Base-by-base conservation (phyloP, 2,797 vertebrate species). In the Coilia nasus region DNA sequence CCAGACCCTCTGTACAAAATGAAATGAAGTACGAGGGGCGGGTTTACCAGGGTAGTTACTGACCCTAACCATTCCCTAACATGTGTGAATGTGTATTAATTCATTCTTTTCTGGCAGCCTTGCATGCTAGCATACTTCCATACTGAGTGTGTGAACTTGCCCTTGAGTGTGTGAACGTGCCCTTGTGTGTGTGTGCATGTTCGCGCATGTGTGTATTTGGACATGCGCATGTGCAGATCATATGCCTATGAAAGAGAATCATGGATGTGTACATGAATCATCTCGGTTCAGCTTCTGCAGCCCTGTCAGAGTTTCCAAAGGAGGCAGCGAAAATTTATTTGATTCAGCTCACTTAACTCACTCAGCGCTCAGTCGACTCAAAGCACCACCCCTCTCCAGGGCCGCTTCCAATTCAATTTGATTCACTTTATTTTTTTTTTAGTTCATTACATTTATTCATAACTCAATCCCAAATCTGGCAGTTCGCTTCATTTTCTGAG, bases 391-490 rank as follows among this genome's bases (percentile, higher is more conserved):
- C 64, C 25, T 71, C 28, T 31, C 64, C 25, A 35, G 64, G 64
- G 11, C 64, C 14, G 71, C 31, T 31, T 41, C 9, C 31, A 44
- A 78, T 78, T 78, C 71, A 78, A 78, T 78, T 78, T 41, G 15
- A 41, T 21, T 78, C 71, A 78, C 15, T 41, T 78, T 78, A 78
- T 78, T 78, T 44, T 35, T 1, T 78, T 78, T 78, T 25, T 1
- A 19, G 31, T 31, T 78, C 31, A 82, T 25, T 82, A 50, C 25
- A 56, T 54, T 82, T 11, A 6, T 56, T 82, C 54, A 54, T 82
- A 82, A 78, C 71, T 78, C 71, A 78, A 78, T 78, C 71, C 71
- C 35, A 78, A 78, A 44, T 78, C 71, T 41, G 7, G 71, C 35
- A 15, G 71, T 21, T 78, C 41, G 31, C 17, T 11, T 78, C 35